Evolutionary conservation across 1,140 invertebrate genomes (phyloP).

Genomic region (Pogonomyrmex barbatus): DNA sequence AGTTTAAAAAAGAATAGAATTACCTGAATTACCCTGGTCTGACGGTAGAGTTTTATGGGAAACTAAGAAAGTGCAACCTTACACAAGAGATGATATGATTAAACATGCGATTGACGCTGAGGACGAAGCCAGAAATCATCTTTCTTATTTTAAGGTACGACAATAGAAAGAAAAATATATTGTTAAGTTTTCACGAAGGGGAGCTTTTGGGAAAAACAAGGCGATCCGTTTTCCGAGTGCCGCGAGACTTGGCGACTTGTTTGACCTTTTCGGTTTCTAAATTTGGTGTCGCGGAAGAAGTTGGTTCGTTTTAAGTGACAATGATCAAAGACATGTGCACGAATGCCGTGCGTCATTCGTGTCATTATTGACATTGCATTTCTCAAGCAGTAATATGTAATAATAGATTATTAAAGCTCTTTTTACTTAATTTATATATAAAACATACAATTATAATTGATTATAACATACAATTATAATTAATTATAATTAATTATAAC

Average conservation of each 20-base stretch:
- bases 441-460: too few relatives aligned
- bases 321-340: conserved; percentile 29
- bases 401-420: background rate
- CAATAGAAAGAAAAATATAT: background rate
- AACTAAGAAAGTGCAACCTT: conserved; percentile 86
- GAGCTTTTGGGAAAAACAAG: conserved; percentile 32
- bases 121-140: conserved; percentile 89
- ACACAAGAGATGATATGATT: conserved; percentile 88
- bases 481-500: too few relatives aligned
- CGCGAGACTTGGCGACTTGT: conserved; percentile 77
- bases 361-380: conserved; percentile 41
- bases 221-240: conserved; percentile 49
- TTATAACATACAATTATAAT: too few relatives aligned
- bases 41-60: conserved; percentile 88
- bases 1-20: conserved; percentile 70
- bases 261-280: conserved; percentile 85
- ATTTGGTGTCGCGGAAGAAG: conserved; percentile 81
- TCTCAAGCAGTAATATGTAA: conserved; percentile 1
- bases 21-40: conserved; percentile 91
- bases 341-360: conserved; percentile 47
- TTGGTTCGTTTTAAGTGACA: conserved; percentile 40
- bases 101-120: conserved; percentile 88
- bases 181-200: background rate
- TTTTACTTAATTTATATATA: background rate
- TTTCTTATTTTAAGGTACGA: conserved; percentile 86